A percentile compares a stretch with the other conserved stretches of the same genome.
Conservation (phyloP, 2,797 vertebrate genomes). For the Triplophysa yarkandensis region DNA sequence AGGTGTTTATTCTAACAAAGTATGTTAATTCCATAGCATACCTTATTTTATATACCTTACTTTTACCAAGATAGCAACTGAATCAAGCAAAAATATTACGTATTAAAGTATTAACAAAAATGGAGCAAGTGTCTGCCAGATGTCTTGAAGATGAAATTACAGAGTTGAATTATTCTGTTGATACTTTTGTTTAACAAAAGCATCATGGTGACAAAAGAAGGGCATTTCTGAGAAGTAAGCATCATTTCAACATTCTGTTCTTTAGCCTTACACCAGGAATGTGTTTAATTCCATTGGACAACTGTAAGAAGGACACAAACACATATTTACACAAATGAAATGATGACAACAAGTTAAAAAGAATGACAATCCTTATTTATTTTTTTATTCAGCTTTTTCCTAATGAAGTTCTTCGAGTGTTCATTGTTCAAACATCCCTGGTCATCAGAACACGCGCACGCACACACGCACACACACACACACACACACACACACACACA, state of each 20-base stretch:
- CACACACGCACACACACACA: conserved; percentile 8
- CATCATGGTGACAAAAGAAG: not conserved
- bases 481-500: conserved; percentile 17
- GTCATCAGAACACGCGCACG: no score
- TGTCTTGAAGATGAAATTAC: no score
- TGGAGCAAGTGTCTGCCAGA: no score
- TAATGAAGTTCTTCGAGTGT: not conserved
- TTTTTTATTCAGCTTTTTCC: conserved; percentile 6
- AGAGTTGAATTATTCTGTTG: not conserved
- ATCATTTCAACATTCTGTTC: not conserved
- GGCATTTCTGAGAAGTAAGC: not conserved
- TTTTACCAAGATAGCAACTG: no score
- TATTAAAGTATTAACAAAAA: no score
- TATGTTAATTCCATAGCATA: no score
- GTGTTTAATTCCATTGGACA: conserved; percentile 7
- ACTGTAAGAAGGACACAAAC: not conserved
- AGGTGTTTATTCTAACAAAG: no score
- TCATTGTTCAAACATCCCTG: not conserved
- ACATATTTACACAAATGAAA: no score
- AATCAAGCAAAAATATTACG: no score
- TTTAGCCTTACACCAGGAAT: not conserved
- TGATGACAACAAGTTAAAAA: no score
- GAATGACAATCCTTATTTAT: not conserved
- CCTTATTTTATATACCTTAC: no score
- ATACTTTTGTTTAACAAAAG: not conserved